These are phyloP conservation scores for Dendrocincla fuliginosa DNA, from an alignment of 2,797 vertebrate genomes.

Conservation along the genomic window DNA sequence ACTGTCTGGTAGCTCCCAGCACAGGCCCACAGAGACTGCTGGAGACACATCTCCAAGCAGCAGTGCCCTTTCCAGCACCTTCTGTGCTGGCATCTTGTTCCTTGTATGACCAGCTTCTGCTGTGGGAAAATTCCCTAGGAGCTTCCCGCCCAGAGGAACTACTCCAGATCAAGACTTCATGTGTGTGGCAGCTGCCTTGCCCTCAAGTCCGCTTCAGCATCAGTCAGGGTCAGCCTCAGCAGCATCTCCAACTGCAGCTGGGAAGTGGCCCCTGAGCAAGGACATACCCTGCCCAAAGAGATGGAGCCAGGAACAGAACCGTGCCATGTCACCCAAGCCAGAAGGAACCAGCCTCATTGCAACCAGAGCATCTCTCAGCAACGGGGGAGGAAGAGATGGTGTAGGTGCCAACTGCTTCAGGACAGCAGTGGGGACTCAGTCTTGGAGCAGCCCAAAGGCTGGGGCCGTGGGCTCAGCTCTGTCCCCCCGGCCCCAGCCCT, in stretches of 20 bases:
- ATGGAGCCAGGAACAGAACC: background rate
- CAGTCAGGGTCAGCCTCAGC: background rate
- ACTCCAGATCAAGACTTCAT: background rate
- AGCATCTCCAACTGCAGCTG: background rate
- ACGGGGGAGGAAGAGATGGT: background rate
- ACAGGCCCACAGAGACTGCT: background rate
- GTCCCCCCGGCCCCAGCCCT: background rate
- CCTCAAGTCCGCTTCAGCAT: background rate
- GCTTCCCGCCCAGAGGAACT: background rate
- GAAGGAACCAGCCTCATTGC: background rate
- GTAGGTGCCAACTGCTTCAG: background rate
- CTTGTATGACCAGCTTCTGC: background rate
- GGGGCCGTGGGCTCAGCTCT: background rate
- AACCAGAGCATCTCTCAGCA: background rate
- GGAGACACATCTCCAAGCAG: background rate
- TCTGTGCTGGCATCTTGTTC: background rate
- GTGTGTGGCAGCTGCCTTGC: background rate
- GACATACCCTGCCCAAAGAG: background rate
- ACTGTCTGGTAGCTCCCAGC: background rate
- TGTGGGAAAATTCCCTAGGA: background rate
- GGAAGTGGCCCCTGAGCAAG: background rate
- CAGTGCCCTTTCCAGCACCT: background rate
- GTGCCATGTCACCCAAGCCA: background rate
- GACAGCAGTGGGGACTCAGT: background rate
- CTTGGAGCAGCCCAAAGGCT: background rate